Base-by-base conservation (phyloP, 2,113 vertebrate genomes). In the Okapia johnstoni region DNA sequence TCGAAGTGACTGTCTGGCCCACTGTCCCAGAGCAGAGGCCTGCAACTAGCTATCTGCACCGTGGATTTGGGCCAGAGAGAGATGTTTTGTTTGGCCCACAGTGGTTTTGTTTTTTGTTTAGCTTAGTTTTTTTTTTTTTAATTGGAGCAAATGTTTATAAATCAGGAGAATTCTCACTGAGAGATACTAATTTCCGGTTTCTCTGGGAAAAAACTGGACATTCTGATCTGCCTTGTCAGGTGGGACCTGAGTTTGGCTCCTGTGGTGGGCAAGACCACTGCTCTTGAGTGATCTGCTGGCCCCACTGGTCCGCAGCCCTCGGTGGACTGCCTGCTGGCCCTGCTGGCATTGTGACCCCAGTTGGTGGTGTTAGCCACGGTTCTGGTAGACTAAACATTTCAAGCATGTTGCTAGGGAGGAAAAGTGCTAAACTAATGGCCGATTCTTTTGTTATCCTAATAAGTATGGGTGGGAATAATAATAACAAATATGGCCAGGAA, bases 161-260 rank as follows among this genome's bases (percentile, higher is more conserved):
- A 90, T 88, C 66, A 93, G 63, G 66, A 94, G 70, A 83, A 58
- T 85, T 92, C 54, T 95, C 92, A 94, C 30, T 79, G 66, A 96
- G 89, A 76, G 57, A 88, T 26, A 57, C 25, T 93, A 61, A 90
- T 93, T 97, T 91, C 66, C 85, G 48, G 33, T 61, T 85, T 95
- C 46, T 96, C 28, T 2, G 36, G 21, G 66, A 85, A 89, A 52
- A 70, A 90, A 40, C 4, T 7, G 4, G 52, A 76, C 2, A 5
- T 17, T n/a, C n/a, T 36, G 25, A 46, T 43, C 54, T 89, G 55
- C 28, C 55, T 79, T 52, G 48, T 54, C 11, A 9, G 52, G 9
- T 50, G 43, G 23, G 33, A 86, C 9, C 70, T 66, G 93, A 58
- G 43, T 70, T 40, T 81, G 76, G 83, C 17, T 88, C 19, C 28